Base-by-base conservation (phyloP, 1,140 invertebrate genomes). In the Belonocnema kinseyi region DNA sequence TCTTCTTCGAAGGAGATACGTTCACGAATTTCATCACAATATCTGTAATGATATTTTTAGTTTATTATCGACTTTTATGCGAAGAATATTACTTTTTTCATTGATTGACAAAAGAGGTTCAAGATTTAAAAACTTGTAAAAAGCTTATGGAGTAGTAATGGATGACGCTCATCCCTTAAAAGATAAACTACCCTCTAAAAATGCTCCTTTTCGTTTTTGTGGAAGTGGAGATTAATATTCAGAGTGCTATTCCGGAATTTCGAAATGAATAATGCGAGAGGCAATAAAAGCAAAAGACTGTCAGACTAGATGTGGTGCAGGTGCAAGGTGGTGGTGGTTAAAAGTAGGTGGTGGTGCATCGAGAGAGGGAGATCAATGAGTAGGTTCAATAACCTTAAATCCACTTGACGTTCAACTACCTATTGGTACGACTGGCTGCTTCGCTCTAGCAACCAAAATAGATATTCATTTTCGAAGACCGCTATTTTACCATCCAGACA, bases 341-440 rank as follows among this genome's bases (percentile, higher is more conserved):
- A 78, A 77, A 77, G 80, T 81, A 83, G 61, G 26, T 66, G 40
- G 81, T 78, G 74, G 82, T 81, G 80, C 76, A 83, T 66, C 58
- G 80, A 77, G 77, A 75, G 78, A 72, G 72, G 79, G 79, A 78
- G 86, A 90, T 91, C 89, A 89, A 90, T 90, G 88, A 87, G 81
- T 79, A 87, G 86, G 90, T 91, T 91, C 89, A 89, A 89, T 87
- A 90, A 89, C 89, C 90, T 88, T 87, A 89, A 90, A 90, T 90
- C 87, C 87, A 90, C 88, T 89, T 85, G 88, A 88, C 85, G 86
- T 81, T 82, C 79, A 76, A 77, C 70, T 77, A 83, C 75, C 79
- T 79, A 83, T 81, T 83, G 79, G 82, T 83, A 78, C 80, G 75
- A 83, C 77, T 83, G 82, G 79, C 79, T 81, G 79, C 77, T 74